Evolutionary conservation across 2,888 invertebrate species (phyloP).

Genomic region (Seladonia tumulorum): DNA sequence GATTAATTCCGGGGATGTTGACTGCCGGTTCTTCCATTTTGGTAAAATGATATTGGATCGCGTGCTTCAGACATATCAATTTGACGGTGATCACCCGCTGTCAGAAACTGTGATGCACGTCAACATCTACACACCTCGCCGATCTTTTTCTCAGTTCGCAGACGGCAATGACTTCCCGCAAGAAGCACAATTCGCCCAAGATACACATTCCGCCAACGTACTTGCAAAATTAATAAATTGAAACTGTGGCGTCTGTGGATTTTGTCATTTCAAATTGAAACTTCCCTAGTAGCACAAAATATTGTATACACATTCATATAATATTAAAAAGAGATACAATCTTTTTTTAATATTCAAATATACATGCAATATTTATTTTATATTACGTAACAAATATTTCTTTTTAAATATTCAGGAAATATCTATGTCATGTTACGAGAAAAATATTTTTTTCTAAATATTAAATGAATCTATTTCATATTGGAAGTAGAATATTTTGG

Average conservation of each 20-base stretch:
- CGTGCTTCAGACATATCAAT: constrained; percentile 58
- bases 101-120: constrained; percentile 50
- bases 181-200: not conserved
- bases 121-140: constrained; percentile 14
- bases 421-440: too few relatives aligned
- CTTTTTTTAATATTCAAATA: too few relatives aligned
- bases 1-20: constrained; percentile 42
- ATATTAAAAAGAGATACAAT: too few relatives aligned
- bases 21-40: constrained; percentile 54
- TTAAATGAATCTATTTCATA: too few relatives aligned
- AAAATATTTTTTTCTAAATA: too few relatives aligned
- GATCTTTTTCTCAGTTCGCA: constrained; percentile 17
- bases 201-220: too few relatives aligned
- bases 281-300: too few relatives aligned
- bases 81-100: constrained; percentile 45
- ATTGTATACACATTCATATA: too few relatives aligned
- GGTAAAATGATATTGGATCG: constrained; percentile 56
- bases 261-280: not conserved
- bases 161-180: not conserved
- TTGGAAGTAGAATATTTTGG: too few relatives aligned
- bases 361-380: too few relatives aligned
- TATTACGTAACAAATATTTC: too few relatives aligned
- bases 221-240: not conserved
- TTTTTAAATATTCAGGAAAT: too few relatives aligned
- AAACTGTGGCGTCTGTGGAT: not conserved